phyloP scores from a whole-genome alignment of 2,113 vertebrate species.

The Phainopepla nitens region DNA sequence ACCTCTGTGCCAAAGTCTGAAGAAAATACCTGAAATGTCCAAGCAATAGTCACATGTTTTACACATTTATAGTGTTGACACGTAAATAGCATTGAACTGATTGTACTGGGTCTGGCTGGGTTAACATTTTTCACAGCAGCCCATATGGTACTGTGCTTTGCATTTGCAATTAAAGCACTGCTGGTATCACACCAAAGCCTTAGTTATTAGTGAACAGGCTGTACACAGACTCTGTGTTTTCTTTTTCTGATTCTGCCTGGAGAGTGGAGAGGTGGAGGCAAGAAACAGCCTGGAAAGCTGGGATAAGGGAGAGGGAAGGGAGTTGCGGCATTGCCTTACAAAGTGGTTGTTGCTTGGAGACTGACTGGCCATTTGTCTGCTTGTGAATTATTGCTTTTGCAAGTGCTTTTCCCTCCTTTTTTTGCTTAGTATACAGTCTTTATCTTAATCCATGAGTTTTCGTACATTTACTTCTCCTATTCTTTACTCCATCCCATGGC shows the following conservation, averaged over 20 bases:
- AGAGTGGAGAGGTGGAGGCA: accelerated
- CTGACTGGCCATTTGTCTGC: not conserved
- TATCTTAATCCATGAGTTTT: not conserved
- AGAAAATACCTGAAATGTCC: not conserved
- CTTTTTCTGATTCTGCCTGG: not conserved
- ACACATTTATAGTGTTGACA: not conserved
- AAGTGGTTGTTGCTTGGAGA: not conserved
- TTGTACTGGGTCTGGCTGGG: not conserved
- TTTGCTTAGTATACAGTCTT: not conserved
- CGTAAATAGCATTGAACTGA: not conserved
- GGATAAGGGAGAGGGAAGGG: not conserved
- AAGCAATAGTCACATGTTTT: not conserved
- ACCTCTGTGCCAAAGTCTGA: not conserved
- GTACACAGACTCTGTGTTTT: not conserved
- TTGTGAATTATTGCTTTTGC: not conserved
- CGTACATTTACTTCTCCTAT: not conserved
- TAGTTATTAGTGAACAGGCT: not conserved
- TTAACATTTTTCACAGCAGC: not conserved
- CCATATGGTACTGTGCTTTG: not conserved
- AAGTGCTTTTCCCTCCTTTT: not conserved
- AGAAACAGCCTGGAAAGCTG: not conserved
- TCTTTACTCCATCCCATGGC: not conserved
- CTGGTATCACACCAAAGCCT: not conserved
- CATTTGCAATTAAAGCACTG: not conserved
- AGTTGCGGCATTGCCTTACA: not conserved